Evolutionary conservation across 2,113 vertebrate genomes (phyloP).

Genomic region (Myanophis thanlyinensis): DNA sequence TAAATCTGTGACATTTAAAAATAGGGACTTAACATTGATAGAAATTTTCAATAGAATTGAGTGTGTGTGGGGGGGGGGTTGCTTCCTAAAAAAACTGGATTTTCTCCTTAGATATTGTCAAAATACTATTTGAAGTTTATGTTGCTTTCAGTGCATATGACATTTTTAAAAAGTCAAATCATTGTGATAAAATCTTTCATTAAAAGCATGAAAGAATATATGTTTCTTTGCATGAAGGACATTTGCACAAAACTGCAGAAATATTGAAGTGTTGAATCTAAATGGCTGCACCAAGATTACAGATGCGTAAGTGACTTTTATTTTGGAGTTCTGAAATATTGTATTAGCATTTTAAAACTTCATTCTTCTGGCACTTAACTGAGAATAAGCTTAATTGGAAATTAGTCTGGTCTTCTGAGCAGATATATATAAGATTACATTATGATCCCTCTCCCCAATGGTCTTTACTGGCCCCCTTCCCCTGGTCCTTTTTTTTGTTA

Average conservation of each 20-base stretch:
- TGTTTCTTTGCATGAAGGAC: slow-evolving; percentile 75
- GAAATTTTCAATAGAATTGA: neutral
- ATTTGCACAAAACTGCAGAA: slow-evolving; percentile 98
- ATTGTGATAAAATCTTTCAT: neutral
- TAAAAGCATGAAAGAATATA: neutral
- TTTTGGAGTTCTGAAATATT: neutral
- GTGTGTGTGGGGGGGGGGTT: too few relatives aligned
- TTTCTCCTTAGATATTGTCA: neutral
- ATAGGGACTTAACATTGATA: neutral
- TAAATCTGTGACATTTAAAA: neutral
- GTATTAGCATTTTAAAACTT: neutral
- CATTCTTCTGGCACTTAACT: neutral
- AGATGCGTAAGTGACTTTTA: slow-evolving; percentile 80
- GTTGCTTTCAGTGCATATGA: neutral
- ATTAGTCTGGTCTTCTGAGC: neutral
- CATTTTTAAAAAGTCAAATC: neutral
- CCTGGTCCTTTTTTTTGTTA: neutral
- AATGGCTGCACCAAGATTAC: slow-evolving; percentile 99
- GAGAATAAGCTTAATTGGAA: neutral
- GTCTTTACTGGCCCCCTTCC: neutral
- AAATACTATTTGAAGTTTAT: neutral
- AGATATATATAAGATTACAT: neutral
- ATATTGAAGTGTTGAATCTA: slow-evolving; percentile 94
- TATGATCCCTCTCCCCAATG: neutral
- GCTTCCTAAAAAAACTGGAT: neutral